Conservation (phyloP, 37 sponge, comb jelly and placozoan genomes). For the Chondrosia reniformis region DNA sequence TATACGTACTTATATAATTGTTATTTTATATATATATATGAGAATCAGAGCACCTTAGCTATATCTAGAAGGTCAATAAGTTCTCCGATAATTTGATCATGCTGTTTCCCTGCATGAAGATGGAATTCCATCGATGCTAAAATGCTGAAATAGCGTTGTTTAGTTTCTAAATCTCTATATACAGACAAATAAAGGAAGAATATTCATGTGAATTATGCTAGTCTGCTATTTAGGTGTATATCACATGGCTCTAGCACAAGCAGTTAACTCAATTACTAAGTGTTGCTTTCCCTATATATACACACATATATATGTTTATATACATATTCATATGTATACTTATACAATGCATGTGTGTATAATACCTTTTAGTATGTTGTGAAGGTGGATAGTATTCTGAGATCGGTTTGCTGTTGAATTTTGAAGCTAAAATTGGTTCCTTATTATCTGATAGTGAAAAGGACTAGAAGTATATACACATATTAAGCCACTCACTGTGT, state of each 20-base stretch:
- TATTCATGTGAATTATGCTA: neutral
- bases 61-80: constrained; percentile 64
- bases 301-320: neutral
- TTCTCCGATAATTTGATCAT: constrained; percentile 39
- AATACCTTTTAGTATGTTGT: neutral
- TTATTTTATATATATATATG: neutral
- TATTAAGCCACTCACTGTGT: neutral
- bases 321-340: neutral
- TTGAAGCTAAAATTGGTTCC: neutral
- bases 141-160: constrained; percentile 19
- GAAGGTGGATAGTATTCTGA: neutral
- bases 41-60: too few species aligned
- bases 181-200: neutral
- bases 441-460: neutral
- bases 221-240: neutral
- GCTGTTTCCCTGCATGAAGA: constrained; percentile 1
- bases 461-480: neutral
- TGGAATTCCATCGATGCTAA: constrained; percentile 46
- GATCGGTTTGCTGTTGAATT: neutral
- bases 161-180: constrained; percentile 20
- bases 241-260: too few species aligned
- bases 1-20: neutral
- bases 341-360: neutral
- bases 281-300: neutral
- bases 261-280: neutral